Conservation (phyloP, 2,113 vertebrate species). For the Brachypodius melanocephalos region DNA sequence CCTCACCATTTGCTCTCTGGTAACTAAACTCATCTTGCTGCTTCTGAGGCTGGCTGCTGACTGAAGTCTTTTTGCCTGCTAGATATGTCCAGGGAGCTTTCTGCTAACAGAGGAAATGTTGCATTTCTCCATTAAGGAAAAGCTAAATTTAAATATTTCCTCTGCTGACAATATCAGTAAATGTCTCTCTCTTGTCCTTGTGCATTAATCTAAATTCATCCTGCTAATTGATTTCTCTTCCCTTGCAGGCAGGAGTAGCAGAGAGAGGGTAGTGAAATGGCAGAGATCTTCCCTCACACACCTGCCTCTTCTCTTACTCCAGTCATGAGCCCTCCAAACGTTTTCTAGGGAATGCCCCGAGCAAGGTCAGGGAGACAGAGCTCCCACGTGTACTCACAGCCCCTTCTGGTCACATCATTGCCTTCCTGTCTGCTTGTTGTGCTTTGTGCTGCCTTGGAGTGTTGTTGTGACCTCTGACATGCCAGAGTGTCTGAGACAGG, state of each 20-base stretch:
- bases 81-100: constrained; percentile 1
- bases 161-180: constrained; percentile 16
- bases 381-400: background rate
- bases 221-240: background rate
- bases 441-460: background rate
- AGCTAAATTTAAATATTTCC: constrained; percentile 37
- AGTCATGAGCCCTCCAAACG: background rate
- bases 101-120: background rate
- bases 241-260: background rate
- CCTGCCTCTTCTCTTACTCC: background rate
- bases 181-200: constrained; percentile 9
- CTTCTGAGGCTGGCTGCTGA: constrained; percentile 12
- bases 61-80: background rate
- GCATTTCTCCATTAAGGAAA: constrained; percentile 12
- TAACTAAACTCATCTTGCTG: background rate
- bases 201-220: constrained; percentile 18
- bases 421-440: background rate
- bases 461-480: background rate
- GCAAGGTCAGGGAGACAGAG: constrained; percentile 1
- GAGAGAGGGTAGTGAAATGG: background rate
- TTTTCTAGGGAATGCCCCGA: background rate
- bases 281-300: background rate
- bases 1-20: background rate
- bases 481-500: background rate
- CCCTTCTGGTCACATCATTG: background rate